Base-by-base conservation (phyloP, 2,113 vertebrate species). In the Scomber colias region DNA sequence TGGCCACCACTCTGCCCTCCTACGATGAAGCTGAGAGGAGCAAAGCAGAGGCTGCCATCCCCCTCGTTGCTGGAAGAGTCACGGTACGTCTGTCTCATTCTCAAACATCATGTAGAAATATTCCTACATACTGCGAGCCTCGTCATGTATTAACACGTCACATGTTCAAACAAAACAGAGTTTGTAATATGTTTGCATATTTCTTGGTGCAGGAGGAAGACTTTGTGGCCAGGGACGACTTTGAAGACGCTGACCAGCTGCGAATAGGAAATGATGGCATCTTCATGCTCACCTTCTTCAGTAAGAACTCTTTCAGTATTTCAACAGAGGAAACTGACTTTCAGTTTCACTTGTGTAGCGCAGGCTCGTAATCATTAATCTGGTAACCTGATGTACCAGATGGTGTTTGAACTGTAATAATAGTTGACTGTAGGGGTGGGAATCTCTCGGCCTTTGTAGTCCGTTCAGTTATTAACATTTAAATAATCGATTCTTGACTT, bases 241-340 rank as follows among this genome's bases (percentile, higher is more conserved):
- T 98, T 93, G 98, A 99, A 54, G 98, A 99, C 83, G 95, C 97
- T 0, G 98, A 99, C 90, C 98, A 99, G 94, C 95, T 99, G 92
- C 96, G 98, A 92, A 99, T 99, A 97, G 98, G 98, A 90, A 99
- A 99, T 0, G 98, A 99, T 51, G 98, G 98, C 90, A 98, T 99
- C 84, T 99, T 99, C 92, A 99, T 99, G 97, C 93, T 99, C 57
- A 99, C 98, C 11, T 99, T 99, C 92, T 99, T 99, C 94, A 99
- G 98, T 99, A 95, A 98, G 98, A 95, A 12, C n/a, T 17, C 10
- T 16, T 53, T 21, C 15, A 3, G 13, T 7, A 5, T 59, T 51
- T 64, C 12, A 65, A 2, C 44, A 11, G 21, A 56, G 48, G 21
- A 24, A 50, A 44, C 10, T 35, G 9, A 15, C 12, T 7, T 50